These are phyloP conservation scores for Pachyramphus minor DNA, from an alignment of 2,113 vertebrate species.

Conservation along the genomic window DNA sequence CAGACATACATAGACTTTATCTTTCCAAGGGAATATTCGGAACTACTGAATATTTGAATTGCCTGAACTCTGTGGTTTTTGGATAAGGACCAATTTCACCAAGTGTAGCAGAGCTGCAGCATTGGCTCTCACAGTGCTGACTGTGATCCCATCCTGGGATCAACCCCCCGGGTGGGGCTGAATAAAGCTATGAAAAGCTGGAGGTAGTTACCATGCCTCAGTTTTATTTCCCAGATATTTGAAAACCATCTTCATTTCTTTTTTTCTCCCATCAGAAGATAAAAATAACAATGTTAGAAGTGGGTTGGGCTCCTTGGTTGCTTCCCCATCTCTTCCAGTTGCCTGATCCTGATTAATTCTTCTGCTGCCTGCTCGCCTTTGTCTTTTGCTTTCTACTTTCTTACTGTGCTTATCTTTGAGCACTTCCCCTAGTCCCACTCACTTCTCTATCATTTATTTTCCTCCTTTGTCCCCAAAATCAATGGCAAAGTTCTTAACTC, in stretches of 20 bases:
- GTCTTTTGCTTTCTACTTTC: not conserved
- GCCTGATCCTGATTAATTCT: not conserved
- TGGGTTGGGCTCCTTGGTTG: accelerated
- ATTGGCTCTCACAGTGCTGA: accelerated
- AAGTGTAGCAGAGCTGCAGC: not conserved
- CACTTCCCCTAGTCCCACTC: slow-evolving; percentile 27
- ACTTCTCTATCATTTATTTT: slow-evolving; percentile 37
- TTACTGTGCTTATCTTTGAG: slow-evolving; percentile 21
- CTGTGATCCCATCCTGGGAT: not conserved
- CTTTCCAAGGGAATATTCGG: slow-evolving; percentile 2
- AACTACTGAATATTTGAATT: not conserved
- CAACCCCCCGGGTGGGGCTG: not conserved
- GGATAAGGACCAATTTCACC: not conserved
- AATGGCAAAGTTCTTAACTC: slow-evolving; percentile 47
- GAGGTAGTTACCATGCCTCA: not conserved
- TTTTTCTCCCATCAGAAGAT: not conserved
- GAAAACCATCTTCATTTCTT: not conserved
- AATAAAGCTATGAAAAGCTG: not conserved
- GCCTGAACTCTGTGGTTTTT: not conserved
- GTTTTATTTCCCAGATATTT: not conserved
- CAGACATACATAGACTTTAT: not conserved
- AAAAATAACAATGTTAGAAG: not conserved
- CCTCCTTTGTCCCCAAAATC: slow-evolving; percentile 19
- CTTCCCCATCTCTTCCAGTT: accelerated
- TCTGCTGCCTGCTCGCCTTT: accelerated